phyloP scores from a whole-genome alignment of 2,797 vertebrate genomes.

The Protonibea diacanthus region DNA sequence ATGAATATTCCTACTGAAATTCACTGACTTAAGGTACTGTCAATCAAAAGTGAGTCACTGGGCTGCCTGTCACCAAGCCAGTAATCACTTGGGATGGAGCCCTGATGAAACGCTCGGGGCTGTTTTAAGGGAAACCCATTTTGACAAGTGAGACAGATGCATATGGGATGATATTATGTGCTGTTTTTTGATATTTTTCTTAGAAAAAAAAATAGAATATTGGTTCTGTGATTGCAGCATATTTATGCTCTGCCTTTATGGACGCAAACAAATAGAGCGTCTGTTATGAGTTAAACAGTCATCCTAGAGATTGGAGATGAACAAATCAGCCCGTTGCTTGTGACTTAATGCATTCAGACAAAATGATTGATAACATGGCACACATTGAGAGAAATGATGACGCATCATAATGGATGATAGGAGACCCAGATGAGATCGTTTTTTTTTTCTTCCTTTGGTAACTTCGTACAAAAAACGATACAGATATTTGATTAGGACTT shows the following conservation, averaged over 20 bases:
- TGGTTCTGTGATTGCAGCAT: neutral
- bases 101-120: slow-evolving; percentile 35
- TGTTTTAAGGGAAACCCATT: slow-evolving; percentile 37
- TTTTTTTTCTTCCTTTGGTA: neutral
- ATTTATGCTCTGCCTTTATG: neutral
- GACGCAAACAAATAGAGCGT: neutral
- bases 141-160: slow-evolving; percentile 42
- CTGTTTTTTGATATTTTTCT: slow-evolving; percentile 16
- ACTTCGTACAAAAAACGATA: neutral
- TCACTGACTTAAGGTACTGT: slow-evolving; percentile 34
- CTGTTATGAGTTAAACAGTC: neutral
- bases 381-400: neutral
- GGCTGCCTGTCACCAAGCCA: slow-evolving; percentile 33
- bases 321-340: neutral
- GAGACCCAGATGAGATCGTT: no score
- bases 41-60: slow-evolving; percentile 41
- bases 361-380: slow-evolving; percentile 2
- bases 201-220: neutral
- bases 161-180: slow-evolving; percentile 3
- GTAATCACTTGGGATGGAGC: slow-evolving; percentile 51
- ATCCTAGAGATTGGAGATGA: neutral
- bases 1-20: slow-evolving; percentile 15
- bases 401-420: neutral
- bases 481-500: neutral
- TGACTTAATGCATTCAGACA: neutral